Base-by-base conservation (phyloP, 1,140 invertebrate species). In the Drosophila santomea region DNA sequence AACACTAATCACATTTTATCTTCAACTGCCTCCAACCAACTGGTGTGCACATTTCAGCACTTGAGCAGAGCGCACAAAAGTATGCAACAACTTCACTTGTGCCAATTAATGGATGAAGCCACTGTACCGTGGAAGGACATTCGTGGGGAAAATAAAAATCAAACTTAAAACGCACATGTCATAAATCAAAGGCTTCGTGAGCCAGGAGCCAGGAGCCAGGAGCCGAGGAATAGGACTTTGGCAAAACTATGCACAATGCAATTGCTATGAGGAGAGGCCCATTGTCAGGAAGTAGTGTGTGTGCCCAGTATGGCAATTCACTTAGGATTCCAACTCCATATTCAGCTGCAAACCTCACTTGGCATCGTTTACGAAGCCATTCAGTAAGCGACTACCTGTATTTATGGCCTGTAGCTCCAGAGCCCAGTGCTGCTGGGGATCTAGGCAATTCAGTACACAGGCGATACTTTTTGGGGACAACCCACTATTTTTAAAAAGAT, bases 81-180 rank as follows among this genome's bases (percentile, higher is more conserved):
- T 67, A 32, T 23, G 68, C 75, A 61, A 74, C 75, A 58, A 48
- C 43, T 44, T 58, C 63, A 25, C 25, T 12, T 62, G 41, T 52
- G 62, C 62, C 66, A 69, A 69, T 69, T 69, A 69, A 69, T 39
- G 43, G 64, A 68, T 43, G 64, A 43, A 38, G 38, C 56, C 51
- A 73, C 81, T 81, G 74, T 80, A 73, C 68, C 56, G 6, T 48
- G 47, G 32, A 43, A 32, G 28, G 6, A 20, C 39, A 59, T 60
- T 14, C 12, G 35, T 44, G 20, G 44, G 45, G 20, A 52, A 38
- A 60, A 74, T 10, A 79, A 72, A 78, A 86, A 88, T 82, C 79
- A 72, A 73, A 88, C 74, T 88, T 88, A 79, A 88, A 88, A 89
- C 76, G 72, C 84, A 83, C 72, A 83, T 83, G 84, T 76, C 75